Conservation (phyloP, 2,888 invertebrate species). For the Cheilosia vulpina region DNA sequence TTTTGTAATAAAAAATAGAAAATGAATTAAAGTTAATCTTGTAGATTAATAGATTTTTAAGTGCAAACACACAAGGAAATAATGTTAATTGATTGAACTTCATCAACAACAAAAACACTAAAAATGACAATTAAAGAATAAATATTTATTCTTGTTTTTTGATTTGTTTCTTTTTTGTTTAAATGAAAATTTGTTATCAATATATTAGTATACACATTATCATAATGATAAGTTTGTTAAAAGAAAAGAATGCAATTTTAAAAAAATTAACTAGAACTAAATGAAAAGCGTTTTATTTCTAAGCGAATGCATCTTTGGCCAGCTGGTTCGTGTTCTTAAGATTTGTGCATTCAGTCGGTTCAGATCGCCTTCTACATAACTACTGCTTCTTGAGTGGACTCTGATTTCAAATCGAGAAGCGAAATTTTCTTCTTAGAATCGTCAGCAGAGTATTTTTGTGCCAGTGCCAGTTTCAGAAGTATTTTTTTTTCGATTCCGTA, state of each 20-base stretch:
- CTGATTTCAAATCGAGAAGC: no score
- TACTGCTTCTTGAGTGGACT: no score
- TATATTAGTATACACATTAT: conserved; percentile 65
- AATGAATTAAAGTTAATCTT: conserved; percentile 72
- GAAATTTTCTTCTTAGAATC: no score
- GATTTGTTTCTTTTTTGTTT: conserved; percentile 48
- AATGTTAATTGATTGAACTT: conserved; percentile 50
- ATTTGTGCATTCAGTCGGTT: no score
- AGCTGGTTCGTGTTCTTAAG: no score
- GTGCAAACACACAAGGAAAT: conserved; percentile 57
- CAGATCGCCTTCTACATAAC: no score
- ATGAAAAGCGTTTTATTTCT: background rate
- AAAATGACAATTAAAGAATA: conserved; percentile 31
- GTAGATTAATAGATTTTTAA: conserved; percentile 72
- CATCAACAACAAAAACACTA: background rate
- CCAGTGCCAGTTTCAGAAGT: no score
- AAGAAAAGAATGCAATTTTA: conserved; percentile 48
- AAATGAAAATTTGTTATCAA: conserved; percentile 63
- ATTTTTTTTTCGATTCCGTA: no score
- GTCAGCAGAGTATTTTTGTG: no score
- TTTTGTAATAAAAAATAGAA: conserved; percentile 64
- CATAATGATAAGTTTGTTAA: conserved; percentile 73
- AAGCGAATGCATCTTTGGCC: background rate
- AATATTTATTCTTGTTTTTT: conserved; percentile 40
- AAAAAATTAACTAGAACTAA: conserved; percentile 34